Evolutionary conservation across 2,113 vertebrate species (phyloP).

Genomic region (Tachysurus vachellii): DNA sequence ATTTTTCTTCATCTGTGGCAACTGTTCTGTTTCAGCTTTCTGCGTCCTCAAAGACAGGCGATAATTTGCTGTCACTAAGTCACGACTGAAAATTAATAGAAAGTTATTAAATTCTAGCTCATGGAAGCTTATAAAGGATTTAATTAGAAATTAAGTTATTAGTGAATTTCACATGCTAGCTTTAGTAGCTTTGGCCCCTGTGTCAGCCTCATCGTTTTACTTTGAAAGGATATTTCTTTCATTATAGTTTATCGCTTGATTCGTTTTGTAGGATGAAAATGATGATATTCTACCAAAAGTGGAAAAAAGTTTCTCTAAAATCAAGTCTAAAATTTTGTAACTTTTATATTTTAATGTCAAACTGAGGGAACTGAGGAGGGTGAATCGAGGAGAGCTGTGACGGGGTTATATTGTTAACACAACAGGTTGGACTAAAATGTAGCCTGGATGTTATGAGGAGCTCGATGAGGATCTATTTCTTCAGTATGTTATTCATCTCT

Average conservation of each 20-base stretch:
- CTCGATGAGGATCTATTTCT: too few relatives aligned
- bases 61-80: conserved; percentile 7
- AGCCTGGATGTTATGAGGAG: background rate
- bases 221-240: background rate
- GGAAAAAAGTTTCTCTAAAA: background rate
- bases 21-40: background rate
- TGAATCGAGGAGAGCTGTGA: too few relatives aligned
- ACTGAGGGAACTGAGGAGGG: too few relatives aligned
- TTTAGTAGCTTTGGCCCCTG: background rate
- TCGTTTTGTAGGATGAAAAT: background rate
- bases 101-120: background rate
- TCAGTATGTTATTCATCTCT: too few relatives aligned
- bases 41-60: background rate
- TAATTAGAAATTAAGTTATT: background rate
- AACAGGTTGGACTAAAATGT: background rate
- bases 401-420: background rate
- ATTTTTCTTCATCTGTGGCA: conserved; percentile 32
- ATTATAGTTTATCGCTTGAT: background rate
- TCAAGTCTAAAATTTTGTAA: background rate
- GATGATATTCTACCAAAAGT: background rate
- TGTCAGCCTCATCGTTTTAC: background rate
- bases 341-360: background rate
- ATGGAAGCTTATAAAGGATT: background rate
- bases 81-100: background rate
- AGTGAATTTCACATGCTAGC: background rate